Evolutionary conservation across 2,113 vertebrate genomes (phyloP).

Genomic region (Lagopus muta): DNA sequence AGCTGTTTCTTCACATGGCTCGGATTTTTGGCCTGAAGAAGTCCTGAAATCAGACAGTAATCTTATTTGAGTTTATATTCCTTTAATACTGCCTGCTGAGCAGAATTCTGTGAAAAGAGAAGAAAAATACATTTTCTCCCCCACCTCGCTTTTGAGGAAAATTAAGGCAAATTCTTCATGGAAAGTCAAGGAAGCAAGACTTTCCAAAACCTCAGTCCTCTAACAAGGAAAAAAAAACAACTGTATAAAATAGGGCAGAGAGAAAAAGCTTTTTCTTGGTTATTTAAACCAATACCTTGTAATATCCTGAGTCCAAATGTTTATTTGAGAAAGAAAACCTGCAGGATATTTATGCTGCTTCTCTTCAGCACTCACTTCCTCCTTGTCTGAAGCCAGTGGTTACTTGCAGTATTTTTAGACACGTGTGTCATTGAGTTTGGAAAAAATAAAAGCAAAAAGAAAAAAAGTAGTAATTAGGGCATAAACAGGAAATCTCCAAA

Average conservation of each 20-base stretch:
- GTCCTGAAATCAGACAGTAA: not conserved
- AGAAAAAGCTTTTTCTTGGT: not conserved
- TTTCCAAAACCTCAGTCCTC: not conserved
- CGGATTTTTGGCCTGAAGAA: not conserved
- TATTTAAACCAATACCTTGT: not conserved
- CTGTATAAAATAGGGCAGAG: not conserved
- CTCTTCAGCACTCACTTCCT: constrained; percentile 60
- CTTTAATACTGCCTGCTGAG: not conserved
- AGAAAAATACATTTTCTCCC: not conserved
- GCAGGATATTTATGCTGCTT: constrained; percentile 63
- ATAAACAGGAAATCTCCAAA: constrained; percentile 70
- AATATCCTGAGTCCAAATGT: not conserved
- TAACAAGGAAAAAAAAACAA: not conserved
- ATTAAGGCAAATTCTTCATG: not conserved
- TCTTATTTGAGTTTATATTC: not conserved
- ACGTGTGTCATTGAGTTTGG: constrained; percentile 27
- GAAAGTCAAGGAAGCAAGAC: not conserved
- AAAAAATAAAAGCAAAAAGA: not conserved
- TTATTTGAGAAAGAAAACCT: constrained; percentile 18
- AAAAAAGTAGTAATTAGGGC: constrained; percentile 45
- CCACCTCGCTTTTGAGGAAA: not conserved
- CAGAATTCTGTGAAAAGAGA: not conserved
- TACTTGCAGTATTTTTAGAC: constrained; percentile 75
- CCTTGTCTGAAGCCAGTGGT: constrained; percentile 37
- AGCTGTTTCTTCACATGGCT: not conserved